Conservation (phyloP, 1,140 invertebrate genomes). For the Macrostomum lignano region DNA sequence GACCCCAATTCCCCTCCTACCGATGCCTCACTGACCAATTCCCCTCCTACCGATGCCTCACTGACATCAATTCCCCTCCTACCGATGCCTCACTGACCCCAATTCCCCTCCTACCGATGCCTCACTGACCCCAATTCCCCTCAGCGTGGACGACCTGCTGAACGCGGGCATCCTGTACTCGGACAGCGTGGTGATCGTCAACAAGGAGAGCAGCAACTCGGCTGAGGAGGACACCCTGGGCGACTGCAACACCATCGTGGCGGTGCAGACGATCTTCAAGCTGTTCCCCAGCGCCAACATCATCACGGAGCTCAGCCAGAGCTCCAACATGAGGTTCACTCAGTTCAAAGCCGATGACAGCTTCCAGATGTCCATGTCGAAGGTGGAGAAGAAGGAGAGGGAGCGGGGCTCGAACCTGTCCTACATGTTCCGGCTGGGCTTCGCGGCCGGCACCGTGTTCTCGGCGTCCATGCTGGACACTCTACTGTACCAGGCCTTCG, state of each 20-base stretch:
- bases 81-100: too few relatives aligned
- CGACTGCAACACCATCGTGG: slow-evolving; percentile 90
- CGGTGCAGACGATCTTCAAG: slow-evolving; percentile 91
- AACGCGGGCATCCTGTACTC: slow-evolving; percentile 71
- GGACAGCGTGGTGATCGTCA: slow-evolving; percentile 89
- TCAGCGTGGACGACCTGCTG: slow-evolving; percentile 62
- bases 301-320: slow-evolving; percentile 81
- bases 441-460: slow-evolving; percentile 84
- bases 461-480: slow-evolving; percentile 41
- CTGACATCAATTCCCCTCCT: too few relatives aligned
- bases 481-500: slow-evolving; percentile 51
- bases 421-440: slow-evolving; percentile 95
- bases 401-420: slow-evolving; percentile 85
- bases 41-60: too few relatives aligned
- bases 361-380: slow-evolving; percentile 73
- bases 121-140: slow-evolving; percentile 14
- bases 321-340: slow-evolving; percentile 95
- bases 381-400: slow-evolving; percentile 96
- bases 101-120: too few relatives aligned
- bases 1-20: too few relatives aligned
- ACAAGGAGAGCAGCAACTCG: slow-evolving; percentile 78
- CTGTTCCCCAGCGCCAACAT: slow-evolving; percentile 89
- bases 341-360: slow-evolving; percentile 85
- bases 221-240: slow-evolving; percentile 73
- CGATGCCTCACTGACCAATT: too few relatives aligned